Base-by-base conservation (phyloP, 2,888 invertebrate species). In the Acanthacorydalis orientalis region DNA sequence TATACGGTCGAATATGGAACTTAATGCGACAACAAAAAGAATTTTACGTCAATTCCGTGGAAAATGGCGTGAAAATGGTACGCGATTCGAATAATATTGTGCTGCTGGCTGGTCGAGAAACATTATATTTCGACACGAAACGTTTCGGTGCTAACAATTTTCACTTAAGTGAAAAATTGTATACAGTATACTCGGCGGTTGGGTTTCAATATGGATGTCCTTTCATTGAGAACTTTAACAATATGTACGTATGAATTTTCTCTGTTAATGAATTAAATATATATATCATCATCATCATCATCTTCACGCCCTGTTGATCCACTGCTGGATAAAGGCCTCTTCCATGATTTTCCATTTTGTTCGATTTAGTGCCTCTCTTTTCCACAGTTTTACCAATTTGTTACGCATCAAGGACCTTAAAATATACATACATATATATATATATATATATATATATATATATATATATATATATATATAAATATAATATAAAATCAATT, bases 151-250 rank as follows among this genome's bases (percentile, higher is more conserved):
- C 75, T 1, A 71, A 73, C 54, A 73, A 78, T 63, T 80, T 83
- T 61, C 83, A 84, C 64, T 62, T 84, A 44, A 83, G 83, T 55
- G 81, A 83, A 58, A 83, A 83, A 61, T 65, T 84, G 9, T 82
- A 81, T 55, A 84, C 83, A 0, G 73, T 83, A 39, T 84, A 84
- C 60, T 84, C 84, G 0, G 83, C 83, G 0, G 80, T 84, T 39
- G 83, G 83, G 1, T 67, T 84, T 47, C 84, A 83, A 68, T 72
- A 78, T 44, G 84, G 84, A 11, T 83, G 83, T 56, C 83, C 83
- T 1, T 84, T 77, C 58, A 67, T 81, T 37, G 80, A 82, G 56
- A 80, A 80, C 52, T 73, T 84, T 48, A 83, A 84, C 59, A 71
- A 73, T 60, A 77, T 81, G 83, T 83, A 65, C 69, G 72, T 67